Evolutionary conservation across 2,113 vertebrate genomes (phyloP).

Genomic region (Monopterus albus): DNA sequence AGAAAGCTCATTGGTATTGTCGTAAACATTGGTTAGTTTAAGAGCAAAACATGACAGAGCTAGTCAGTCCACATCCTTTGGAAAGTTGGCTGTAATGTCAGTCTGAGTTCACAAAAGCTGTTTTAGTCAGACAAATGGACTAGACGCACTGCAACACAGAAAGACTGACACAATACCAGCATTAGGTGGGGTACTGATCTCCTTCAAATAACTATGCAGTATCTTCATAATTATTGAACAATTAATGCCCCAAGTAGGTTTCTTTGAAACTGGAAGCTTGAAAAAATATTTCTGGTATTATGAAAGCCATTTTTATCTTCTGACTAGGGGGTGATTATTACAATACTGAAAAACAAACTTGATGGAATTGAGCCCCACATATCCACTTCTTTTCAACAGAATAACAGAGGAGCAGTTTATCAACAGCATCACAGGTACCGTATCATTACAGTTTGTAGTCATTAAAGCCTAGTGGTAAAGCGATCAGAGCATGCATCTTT

Average conservation of each 20-base stretch:
- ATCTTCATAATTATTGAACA: constrained; percentile 53
- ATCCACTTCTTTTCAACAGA: constrained; percentile 82
- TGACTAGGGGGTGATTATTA: constrained; percentile 45
- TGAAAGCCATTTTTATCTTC: constrained; percentile 59
- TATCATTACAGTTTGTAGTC: constrained; percentile 87
- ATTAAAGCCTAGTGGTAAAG: constrained; percentile 90
- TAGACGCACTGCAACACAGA: constrained; percentile 66
- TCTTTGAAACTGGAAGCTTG: constrained; percentile 59
- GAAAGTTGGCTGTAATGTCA: constrained; percentile 69
- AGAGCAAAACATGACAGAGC: constrained; percentile 78
- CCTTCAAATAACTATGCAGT: constrained; percentile 69
- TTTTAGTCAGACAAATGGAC: constrained; percentile 53
- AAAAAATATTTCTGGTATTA: constrained; percentile 58
- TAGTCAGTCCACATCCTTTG: constrained; percentile 76
- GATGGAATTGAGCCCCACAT: constrained; percentile 76
- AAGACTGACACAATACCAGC: constrained; percentile 58
- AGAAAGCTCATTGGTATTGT: constrained; percentile 88
- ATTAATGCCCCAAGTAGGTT: constrained; percentile 57
- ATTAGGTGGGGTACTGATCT: constrained; percentile 70
- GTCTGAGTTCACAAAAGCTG: constrained; percentile 63
- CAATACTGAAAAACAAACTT: constrained; percentile 68
- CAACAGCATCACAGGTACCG: constrained; percentile 80
- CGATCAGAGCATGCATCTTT: constrained; percentile 89
- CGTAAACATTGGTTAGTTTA: constrained; percentile 86
- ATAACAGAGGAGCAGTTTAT: constrained; percentile 78